phyloP scores from a whole-genome alignment of 92 coral and sea anemone species.

The Zoanthus solanderi region DNA sequence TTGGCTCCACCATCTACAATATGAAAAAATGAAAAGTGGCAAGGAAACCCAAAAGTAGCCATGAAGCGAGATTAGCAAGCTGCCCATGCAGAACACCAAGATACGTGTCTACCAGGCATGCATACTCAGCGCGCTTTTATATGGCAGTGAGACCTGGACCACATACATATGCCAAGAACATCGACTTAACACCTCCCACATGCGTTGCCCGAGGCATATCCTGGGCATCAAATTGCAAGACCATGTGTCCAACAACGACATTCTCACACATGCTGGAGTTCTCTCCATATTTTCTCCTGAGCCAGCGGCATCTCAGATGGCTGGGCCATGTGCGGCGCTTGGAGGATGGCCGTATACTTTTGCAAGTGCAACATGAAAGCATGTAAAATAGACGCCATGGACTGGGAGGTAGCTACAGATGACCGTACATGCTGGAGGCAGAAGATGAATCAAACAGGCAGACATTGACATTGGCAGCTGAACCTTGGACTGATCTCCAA shows the following conservation, averaged over 20 bases:
- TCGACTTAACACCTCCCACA: slow-evolving; percentile 6
- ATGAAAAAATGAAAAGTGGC: no score
- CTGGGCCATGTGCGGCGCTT: neutral
- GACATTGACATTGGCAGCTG: neutral
- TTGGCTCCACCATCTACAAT: slow-evolving; percentile 23
- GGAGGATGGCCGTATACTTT: no score
- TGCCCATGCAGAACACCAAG: slow-evolving; percentile 46
- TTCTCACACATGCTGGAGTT: neutral
- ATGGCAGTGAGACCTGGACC: slow-evolving; percentile 32
- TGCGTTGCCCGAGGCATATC: neutral
- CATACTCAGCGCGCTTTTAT: slow-evolving; percentile 48
- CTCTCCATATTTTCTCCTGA: slow-evolving; percentile 27
- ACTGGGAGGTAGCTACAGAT: neutral
- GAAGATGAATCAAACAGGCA: slow-evolving; percentile 2
- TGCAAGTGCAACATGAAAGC: neutral
- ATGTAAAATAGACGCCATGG: neutral
- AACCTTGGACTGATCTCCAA: no score
- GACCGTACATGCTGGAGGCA: neutral
- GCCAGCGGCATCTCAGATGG: slow-evolving; percentile 30
- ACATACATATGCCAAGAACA: neutral
- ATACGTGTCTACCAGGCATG: slow-evolving; percentile 43
- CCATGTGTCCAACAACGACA: neutral
- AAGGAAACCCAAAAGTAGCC: neutral
- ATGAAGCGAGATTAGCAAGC: slow-evolving; percentile 24
- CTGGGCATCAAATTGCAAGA: neutral